phyloP scores from a whole-genome alignment of 2,888 invertebrate species.

The Drosophila subquinaria region DNA sequence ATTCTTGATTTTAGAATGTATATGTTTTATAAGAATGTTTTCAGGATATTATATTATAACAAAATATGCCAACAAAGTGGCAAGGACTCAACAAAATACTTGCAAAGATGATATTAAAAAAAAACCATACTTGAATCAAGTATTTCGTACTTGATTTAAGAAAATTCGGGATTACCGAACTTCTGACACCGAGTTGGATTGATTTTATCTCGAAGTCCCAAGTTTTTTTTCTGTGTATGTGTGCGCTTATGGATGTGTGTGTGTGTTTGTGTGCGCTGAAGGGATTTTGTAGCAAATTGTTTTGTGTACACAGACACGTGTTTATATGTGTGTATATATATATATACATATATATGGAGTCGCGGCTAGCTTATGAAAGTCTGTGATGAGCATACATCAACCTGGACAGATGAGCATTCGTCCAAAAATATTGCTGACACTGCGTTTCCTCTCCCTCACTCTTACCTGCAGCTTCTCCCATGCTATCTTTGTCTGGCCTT shows the following conservation, averaged over 20 bases:
- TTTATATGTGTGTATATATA: constrained; percentile 3
- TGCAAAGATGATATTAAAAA: too few relatives aligned
- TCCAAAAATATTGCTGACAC: constrained; percentile 59
- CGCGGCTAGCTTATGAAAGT: constrained; percentile 30
- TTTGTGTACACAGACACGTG: constrained; percentile 26
- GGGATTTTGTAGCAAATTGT: constrained; percentile 65
- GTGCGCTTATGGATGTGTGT: constrained; percentile 9
- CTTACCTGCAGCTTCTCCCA: not conserved
- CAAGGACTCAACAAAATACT: too few relatives aligned
- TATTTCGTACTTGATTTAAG: too few relatives aligned
- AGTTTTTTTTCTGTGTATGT: constrained; percentile 5
- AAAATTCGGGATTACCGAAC: too few relatives aligned
- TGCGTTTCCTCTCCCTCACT: constrained; percentile 25
- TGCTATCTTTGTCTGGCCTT: not conserved
- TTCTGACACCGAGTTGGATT: too few relatives aligned
- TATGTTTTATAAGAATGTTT: too few relatives aligned
- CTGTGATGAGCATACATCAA: constrained; percentile 39
- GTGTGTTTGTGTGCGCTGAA: constrained; percentile 11
- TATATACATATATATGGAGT: not conserved
- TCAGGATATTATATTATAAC: too few relatives aligned
- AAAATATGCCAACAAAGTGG: too few relatives aligned
- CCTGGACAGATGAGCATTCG: constrained; percentile 47
- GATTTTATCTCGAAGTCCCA: too few relatives aligned
- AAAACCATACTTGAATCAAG: too few relatives aligned
- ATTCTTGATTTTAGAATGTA: too few relatives aligned